Evolutionary conservation across 2,888 invertebrate species (phyloP).

Genomic region (Tubiluchus corallicola): DNA sequence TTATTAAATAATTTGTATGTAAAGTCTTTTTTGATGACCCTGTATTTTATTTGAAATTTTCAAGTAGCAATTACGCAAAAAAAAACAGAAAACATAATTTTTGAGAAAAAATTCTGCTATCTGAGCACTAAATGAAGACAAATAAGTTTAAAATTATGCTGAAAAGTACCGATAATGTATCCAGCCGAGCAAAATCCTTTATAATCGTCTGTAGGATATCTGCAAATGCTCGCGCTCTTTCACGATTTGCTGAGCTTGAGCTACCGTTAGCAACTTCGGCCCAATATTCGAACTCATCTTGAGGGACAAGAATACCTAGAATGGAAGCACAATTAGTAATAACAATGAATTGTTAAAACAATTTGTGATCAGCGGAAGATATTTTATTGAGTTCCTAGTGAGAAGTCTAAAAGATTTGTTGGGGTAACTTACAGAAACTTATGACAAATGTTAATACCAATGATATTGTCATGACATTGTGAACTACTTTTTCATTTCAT

Average conservation of each 20-base stretch:
- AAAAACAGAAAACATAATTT: too few relatives aligned
- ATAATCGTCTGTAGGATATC: slow-evolving; percentile 41
- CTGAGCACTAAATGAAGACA: too few relatives aligned
- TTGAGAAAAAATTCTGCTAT: too few relatives aligned
- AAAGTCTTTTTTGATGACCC: too few relatives aligned
- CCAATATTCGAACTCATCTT: slow-evolving; percentile 48
- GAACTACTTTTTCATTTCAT: slow-evolving; percentile 12
- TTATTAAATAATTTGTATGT: too few relatives aligned
- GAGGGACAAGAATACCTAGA: slow-evolving; percentile 17
- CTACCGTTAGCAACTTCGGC: slow-evolving; percentile 36
- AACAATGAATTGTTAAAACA: not conserved
- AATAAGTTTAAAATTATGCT: too few relatives aligned
- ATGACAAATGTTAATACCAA: too few relatives aligned
- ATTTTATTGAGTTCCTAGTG: slow-evolving; percentile 4
- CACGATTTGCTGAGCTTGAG: slow-evolving; percentile 37
- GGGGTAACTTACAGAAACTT: too few relatives aligned
- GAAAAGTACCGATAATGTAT: slow-evolving; percentile 21
- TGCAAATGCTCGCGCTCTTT: slow-evolving; percentile 39
- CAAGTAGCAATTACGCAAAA: too few relatives aligned
- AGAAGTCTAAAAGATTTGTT: too few relatives aligned
- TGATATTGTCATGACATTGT: too few relatives aligned
- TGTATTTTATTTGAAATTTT: too few relatives aligned
- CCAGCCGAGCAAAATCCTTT: slow-evolving; percentile 39
- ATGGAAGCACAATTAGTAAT: slow-evolving; percentile 1
- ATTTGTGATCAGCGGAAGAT: not conserved